Evolutionary conservation across 2,797 vertebrate genomes (phyloP).

Genomic region (Synanceia verrucosa): DNA sequence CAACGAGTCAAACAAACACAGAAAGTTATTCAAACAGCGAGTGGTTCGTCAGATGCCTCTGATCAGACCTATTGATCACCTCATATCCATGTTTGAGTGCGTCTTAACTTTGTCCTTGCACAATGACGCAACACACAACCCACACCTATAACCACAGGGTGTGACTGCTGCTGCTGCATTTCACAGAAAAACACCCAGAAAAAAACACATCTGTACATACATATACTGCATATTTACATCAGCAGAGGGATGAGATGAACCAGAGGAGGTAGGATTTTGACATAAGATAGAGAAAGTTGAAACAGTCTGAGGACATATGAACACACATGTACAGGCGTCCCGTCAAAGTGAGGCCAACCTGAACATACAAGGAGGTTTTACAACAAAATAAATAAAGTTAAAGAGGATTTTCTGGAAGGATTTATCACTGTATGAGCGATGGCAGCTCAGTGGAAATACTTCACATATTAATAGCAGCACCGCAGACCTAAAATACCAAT

Average conservation of each 20-base stretch:
- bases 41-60: background rate
- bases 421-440: background rate
- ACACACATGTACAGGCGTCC: background rate
- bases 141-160: conserved; percentile 62
- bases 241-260: background rate
- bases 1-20: background rate
- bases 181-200: background rate
- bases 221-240: no score
- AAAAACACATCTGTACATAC: no score
- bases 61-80: conserved; percentile 44
- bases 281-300: conserved; percentile 29
- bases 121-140: conserved; percentile 26
- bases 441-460: background rate
- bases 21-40: conserved; percentile 21
- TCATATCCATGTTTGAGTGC: background rate
- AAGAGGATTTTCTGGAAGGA: background rate
- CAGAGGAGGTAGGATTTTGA: background rate
- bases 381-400: background rate
- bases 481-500: conserved; percentile 40
- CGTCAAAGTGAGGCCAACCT: background rate
- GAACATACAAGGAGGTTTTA: background rate
- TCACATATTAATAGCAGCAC: conserved; percentile 23
- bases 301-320: background rate
- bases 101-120: conserved; percentile 61
- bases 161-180: conserved; percentile 47